Base-by-base conservation (phyloP, 2,797 vertebrate species). In the Poecilia gillii region DNA sequence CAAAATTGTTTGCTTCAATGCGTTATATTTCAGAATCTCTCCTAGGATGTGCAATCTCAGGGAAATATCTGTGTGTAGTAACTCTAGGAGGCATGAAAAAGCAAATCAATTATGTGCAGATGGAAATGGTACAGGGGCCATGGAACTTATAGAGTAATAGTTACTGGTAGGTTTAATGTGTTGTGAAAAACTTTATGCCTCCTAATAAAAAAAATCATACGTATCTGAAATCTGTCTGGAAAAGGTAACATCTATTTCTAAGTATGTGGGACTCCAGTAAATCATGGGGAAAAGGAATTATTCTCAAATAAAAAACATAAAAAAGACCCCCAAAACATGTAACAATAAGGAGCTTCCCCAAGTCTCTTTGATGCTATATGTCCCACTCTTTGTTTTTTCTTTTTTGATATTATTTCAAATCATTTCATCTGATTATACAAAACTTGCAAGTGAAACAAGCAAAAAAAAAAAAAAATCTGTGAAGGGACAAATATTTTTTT, bases 1-100 rank as follows among this genome's bases (percentile, higher is more conserved):
- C 85, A 85, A 85, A 89, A 84, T 78, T 89, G 89, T 93, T 92
- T 91, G 88, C 85, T 75, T 88, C 79, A 89, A 90, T 85, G 84
- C 85, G 91, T 93, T 90, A 89, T 74, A 77, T 85, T 88, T 85
- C 77, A 78, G 76, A 62, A 66, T 62, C 85, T 76, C 80, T 80
- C 84, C 82, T 76, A 45, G 77, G 71, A 80, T 82, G 68, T 81
- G 84, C 81, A 87, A 87, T 92, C 90, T 81, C 73, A 3, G 49
- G 62, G 74, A 88, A 87, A 88, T 85, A 88, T 89, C 72, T n/a
- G 72, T 28, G 68, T 64, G 79, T 79, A 85, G 88, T 55, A 73
- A 89, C 66, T 81, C 45, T 51, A 84, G 77, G 47, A 41, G 75
- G 70, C 68, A 85, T 84, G 72, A 82, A 85, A 87, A 78, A 66